Percentiles rank a stretch among this genome's conserved stretches.
These are phyloP conservation scores for Eurosta solidaginis DNA, from an alignment of 1,140 invertebrate genomes.

Conservation along the genomic window DNA sequence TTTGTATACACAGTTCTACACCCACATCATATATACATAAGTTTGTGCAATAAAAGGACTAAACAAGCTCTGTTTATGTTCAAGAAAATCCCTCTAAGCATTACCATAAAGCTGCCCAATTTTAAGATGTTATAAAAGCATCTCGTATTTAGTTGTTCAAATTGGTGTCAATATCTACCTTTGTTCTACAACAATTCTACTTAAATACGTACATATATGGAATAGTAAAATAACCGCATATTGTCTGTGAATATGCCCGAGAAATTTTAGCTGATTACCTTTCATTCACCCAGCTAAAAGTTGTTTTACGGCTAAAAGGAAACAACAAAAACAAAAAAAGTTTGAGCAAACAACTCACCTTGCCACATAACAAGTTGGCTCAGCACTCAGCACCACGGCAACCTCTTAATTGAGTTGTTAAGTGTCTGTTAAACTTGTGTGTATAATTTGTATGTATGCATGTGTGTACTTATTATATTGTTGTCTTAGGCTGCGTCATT, in stretches of 20 bases:
- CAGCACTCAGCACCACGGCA: background rate
- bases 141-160: slow-evolving; percentile 19
- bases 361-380: background rate
- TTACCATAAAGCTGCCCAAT: background rate
- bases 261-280: background rate
- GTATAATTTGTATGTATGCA: slow-evolving; percentile 4
- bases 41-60: too few relatives aligned
- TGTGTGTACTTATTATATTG: background rate
- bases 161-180: slow-evolving; percentile 26
- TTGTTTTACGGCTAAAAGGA: background rate
- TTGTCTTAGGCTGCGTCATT: too few relatives aligned
- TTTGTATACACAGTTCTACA: too few relatives aligned
- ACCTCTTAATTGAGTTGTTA: slow-evolving; percentile 41
- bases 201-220: too few relatives aligned
- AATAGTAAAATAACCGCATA: background rate
- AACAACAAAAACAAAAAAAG: background rate
- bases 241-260: background rate
- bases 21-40: too few relatives aligned
- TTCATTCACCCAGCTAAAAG: background rate
- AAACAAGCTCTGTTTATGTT: background rate
- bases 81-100: background rate
- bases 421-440: slow-evolving; percentile 40
- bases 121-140: background rate
- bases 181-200: background rate
- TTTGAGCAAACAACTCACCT: background rate